A percentile compares a stretch with the other conserved stretches of the same genome.
Conservation (phyloP, 2,888 invertebrate species). For the Alloscopus bannaensis region DNA sequence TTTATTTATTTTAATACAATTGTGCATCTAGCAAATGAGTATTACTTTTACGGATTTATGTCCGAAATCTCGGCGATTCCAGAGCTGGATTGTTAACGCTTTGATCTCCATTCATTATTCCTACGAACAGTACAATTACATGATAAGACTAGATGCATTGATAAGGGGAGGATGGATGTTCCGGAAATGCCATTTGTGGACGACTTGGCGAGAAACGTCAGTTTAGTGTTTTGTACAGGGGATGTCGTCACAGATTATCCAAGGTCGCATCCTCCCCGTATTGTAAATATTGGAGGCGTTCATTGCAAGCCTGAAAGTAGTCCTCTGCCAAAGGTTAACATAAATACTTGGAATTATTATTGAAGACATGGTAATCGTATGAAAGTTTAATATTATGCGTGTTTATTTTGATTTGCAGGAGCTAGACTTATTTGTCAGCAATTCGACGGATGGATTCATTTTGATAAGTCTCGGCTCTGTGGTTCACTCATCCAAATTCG, state of each 20-base stretch:
- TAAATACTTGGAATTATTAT: background rate
- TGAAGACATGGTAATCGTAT: background rate
- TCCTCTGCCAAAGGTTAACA: background rate
- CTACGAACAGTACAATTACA: conserved; percentile 36
- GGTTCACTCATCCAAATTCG: conserved; percentile 27
- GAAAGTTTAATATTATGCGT: background rate
- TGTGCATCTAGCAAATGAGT: conserved; percentile 37
- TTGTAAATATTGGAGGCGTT: conserved; percentile 33
- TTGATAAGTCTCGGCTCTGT: conserved; percentile 69
- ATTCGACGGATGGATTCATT: conserved; percentile 56
- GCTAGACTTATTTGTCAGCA: conserved; percentile 46
- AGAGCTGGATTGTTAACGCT: conserved; percentile 29
- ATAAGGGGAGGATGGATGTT: conserved; percentile 6
- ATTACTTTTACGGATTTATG: conserved; percentile 48
- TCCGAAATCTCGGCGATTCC: conserved; percentile 59
- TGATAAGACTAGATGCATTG: background rate
- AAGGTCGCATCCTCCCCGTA: conserved; percentile 26
- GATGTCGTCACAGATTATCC: conserved; percentile 38
- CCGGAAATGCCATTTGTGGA: conserved; percentile 31
- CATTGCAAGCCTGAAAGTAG: conserved; percentile 12
- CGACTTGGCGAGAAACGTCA: conserved; percentile 22
- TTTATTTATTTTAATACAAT: conserved; percentile 44
- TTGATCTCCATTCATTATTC: background rate
- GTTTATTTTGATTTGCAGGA: conserved; percentile 23
- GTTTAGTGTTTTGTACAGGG: conserved; percentile 30